A percentile compares a stretch with the other conserved stretches of the same genome.
These are phyloP conservation scores for Drosophila neotestacea DNA, from an alignment of 2,888 invertebrate species.

Conservation along the genomic window DNA sequence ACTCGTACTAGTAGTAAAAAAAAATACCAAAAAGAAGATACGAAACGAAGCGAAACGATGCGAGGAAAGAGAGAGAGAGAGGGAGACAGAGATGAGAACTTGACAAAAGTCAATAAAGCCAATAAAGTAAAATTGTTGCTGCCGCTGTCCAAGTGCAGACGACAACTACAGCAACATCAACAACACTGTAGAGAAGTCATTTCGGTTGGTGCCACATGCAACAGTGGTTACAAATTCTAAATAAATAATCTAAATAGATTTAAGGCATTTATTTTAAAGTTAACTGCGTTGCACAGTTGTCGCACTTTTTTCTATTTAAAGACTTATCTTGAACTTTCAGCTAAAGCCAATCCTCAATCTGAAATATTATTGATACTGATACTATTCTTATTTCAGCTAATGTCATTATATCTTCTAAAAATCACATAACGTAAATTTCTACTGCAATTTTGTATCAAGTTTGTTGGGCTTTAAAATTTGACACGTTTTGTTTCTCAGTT, in stretches of 20 bases:
- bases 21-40: conserved; percentile 19
- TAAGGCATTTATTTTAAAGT: background rate
- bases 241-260: background rate
- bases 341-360: background rate
- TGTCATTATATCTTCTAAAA: conserved; percentile 4
- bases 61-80: conserved; percentile 12
- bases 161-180: conserved; percentile 13
- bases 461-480: background rate
- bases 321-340: background rate
- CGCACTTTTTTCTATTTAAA: background rate
- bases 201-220: conserved; percentile 4
- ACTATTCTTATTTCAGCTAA: background rate
- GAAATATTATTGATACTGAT: background rate
- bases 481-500: conserved; percentile 1
- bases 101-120: conserved; percentile 80
- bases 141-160: conserved; percentile 52
- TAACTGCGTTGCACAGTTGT: background rate
- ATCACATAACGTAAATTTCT: background rate
- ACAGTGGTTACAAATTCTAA: conserved; percentile 1
- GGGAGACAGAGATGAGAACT: conserved; percentile 59
- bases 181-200: conserved; percentile 6
- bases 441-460: background rate
- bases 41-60: conserved; percentile 30
- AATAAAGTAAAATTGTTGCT: conserved; percentile 66
- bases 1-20: background rate